phyloP scores from a whole-genome alignment of 2,888 invertebrate genomes.

The Eremobia ochroleuca region DNA sequence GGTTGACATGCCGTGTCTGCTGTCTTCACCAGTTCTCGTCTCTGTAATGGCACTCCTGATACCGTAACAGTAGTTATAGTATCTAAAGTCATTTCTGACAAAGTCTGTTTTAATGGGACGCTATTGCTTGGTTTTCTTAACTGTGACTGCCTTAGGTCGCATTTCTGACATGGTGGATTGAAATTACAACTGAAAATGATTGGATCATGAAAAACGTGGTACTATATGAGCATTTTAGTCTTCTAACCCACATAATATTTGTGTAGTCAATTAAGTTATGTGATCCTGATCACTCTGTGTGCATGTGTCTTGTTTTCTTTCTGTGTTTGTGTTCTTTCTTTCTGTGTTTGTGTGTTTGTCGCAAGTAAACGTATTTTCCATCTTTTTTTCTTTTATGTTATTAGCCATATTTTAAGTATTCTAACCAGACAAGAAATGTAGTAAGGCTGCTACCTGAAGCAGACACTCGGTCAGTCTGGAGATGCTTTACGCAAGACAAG shows the following conservation, averaged over 20 bases:
- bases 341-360: too few species aligned
- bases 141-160: constrained; percentile 3
- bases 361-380: too few species aligned
- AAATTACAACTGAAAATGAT: constrained; percentile 43
- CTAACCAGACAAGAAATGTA: background rate
- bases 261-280: background rate
- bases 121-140: background rate
- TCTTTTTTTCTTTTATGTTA: background rate
- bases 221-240: background rate
- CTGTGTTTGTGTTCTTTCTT: background rate
- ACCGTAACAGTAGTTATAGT: constrained; percentile 21
- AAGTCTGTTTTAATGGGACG: constrained; percentile 12
- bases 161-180: constrained; percentile 2
- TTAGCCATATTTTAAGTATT: background rate
- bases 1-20: constrained; percentile 29
- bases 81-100: constrained; percentile 35
- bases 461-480: background rate
- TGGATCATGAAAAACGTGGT: background rate
- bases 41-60: constrained; percentile 7
- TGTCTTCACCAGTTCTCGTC: background rate
- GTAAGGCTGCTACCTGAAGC: background rate
- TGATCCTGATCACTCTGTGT: background rate
- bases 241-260: background rate
- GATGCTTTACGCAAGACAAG: background rate
- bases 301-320: background rate